A percentile compares a stretch with the other conserved stretches of the same genome.
Evolutionary conservation across 2,888 invertebrate species (phyloP).

Genomic region (Tineola bisselliella): DNA sequence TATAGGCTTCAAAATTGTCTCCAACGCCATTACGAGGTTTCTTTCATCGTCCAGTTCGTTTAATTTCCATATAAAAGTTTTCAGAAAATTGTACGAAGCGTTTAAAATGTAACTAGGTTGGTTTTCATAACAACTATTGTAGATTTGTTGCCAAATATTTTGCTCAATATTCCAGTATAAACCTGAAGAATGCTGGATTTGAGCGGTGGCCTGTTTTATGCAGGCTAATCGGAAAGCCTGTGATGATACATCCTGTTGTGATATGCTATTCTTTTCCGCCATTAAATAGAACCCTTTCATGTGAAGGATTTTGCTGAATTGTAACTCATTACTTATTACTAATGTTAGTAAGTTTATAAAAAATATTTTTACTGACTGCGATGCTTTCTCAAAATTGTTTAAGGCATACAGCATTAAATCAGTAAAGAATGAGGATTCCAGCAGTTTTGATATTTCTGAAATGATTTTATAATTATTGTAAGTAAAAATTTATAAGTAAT

Average conservation of each 20-base stretch:
- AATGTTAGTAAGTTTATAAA: constrained; percentile 24
- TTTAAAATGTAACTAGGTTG: constrained; percentile 19
- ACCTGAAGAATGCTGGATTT: constrained; percentile 20
- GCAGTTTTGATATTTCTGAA: constrained; percentile 16
- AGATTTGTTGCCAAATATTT: constrained; percentile 23
- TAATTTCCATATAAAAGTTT: constrained; percentile 25
- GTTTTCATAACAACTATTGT: constrained; percentile 19
- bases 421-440: constrained; percentile 28
- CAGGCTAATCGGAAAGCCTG: constrained; percentile 8
- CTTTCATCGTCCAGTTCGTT: constrained; percentile 26
- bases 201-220: constrained; percentile 10
- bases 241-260: background rate
- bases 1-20: constrained; percentile 17
- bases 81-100: constrained; percentile 23
- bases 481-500: too few relatives aligned
- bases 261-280: background rate
- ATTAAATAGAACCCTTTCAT: constrained; percentile 19
- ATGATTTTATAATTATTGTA: background rate
- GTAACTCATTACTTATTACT: constrained; percentile 29
- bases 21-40: constrained; percentile 22
- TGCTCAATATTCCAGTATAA: constrained; percentile 20
- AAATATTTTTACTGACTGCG: constrained; percentile 25
- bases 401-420: constrained; percentile 26
- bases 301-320: constrained; percentile 26
- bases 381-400: constrained; percentile 21